Evolutionary conservation across 1,140 invertebrate genomes (phyloP), one percentile per base, ranked within the genome.

Genomic region (Mactra quadrangularis): DNA sequence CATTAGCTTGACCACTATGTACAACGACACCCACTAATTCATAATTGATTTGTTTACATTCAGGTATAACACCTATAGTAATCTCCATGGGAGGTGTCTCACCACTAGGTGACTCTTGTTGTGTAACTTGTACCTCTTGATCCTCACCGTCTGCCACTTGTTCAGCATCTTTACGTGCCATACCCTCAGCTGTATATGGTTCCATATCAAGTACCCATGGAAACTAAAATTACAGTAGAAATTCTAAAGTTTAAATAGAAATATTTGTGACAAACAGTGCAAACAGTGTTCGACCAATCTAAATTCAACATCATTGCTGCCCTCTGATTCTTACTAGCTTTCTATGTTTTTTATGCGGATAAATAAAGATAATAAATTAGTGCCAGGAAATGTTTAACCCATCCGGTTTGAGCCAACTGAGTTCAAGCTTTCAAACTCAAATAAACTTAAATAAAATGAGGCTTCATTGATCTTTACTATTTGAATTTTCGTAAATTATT

Each of bases 141-240:
- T 60, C 55, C 22, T 66, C 83, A 17, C 70, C 83, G 41, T 82
- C 85, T 35, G 84, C 83, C 29, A 84, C 79, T 29, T 86, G 68
- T 15, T 79, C 85, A 41, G 72, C 52, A 74, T 92, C 91, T 64
- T 86, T 57, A 41, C 88, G 75, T 0, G 98, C 97, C 89, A 99
- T 94, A 31, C 98, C 98, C 90, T 96, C 96, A 68, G 98, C 98
- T 86, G 98, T 99, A 91, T 99, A 99, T 29, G 98, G 98, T 92
- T 99, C 97, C 96, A 99, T 99, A 91, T 99, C 98, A 66, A 99
- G 93, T 89, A 98, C 96, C 89, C 98, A 95, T n/a, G 98, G 98
- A 94, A 99, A 99, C 94, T 99, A 72, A 15, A 77, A 29, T 19
- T n/a, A n/a, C n/a, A n/a, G n/a, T n/a, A n/a, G n/a, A n/a, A n/a